phyloP scores from a whole-genome alignment of 2,797 vertebrate genomes.

The Tenualosa ilisha region DNA sequence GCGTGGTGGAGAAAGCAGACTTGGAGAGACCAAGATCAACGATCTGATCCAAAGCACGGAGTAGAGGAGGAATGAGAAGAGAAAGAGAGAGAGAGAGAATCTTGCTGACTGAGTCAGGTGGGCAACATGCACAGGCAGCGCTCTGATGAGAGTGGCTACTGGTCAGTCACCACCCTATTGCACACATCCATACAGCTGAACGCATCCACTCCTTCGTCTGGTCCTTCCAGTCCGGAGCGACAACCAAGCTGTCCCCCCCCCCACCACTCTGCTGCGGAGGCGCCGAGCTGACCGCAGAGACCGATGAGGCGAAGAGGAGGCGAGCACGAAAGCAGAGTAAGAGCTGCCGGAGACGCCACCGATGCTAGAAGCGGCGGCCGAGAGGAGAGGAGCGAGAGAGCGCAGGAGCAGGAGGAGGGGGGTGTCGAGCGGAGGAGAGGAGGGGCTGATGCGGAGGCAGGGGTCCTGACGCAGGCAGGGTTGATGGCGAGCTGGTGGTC shows the following conservation, averaged over 20 bases:
- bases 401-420: slow-evolving; percentile 25
- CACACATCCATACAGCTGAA: neutral
- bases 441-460: slow-evolving; percentile 65
- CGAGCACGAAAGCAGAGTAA: neutral
- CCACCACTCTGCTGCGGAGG: neutral
- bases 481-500: slow-evolving; percentile 31
- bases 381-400: slow-evolving; percentile 36
- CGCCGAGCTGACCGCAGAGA: neutral
- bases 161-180: neutral
- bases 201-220: neutral
- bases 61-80: neutral
- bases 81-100: neutral
- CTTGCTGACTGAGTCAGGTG: neutral
- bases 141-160: neutral
- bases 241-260: neutral
- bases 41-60: neutral
- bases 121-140: neutral
- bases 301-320: slow-evolving; percentile 16
- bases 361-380: slow-evolving; percentile 50
- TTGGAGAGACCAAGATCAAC: neutral
- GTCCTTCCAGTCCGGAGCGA: neutral
- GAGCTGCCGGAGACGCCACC: slow-evolving; percentile 35
- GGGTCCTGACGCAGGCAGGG: slow-evolving; percentile 55
- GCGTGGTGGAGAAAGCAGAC: neutral
- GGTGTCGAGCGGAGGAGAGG: slow-evolving; percentile 41